Percentiles rank a stretch among this genome's conserved stretches.
phyloP scores from a whole-genome alignment of 2,797 vertebrate genomes.

The Phylloscopus collybita region DNA sequence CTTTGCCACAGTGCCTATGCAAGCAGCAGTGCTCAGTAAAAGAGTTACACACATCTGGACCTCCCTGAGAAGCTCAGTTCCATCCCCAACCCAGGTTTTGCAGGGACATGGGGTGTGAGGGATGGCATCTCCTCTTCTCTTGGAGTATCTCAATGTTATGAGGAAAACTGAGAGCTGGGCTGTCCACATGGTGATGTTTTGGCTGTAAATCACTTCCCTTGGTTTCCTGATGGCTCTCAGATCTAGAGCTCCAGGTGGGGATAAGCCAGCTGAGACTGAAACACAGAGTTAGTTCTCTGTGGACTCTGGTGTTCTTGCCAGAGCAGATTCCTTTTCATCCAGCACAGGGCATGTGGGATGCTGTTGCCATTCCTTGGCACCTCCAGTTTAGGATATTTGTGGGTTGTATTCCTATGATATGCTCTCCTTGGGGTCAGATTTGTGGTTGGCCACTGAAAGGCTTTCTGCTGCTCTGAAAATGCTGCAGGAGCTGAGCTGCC shows the following conservation, averaged over 20 bases:
- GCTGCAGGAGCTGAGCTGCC: not conserved
- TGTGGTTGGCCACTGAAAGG: not conserved
- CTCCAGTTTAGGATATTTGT: not conserved
- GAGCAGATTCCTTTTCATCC: not conserved
- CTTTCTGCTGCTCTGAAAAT: not conserved
- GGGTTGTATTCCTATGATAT: rapidly evolving
- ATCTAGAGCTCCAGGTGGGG: not conserved
- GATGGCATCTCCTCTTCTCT: not conserved
- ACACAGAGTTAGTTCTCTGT: not conserved
- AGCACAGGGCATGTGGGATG: rapidly evolving
- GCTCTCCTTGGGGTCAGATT: not conserved
- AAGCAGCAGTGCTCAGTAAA: not conserved
- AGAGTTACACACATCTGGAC: not conserved
- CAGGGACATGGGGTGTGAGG: not conserved
- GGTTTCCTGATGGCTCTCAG: not conserved
- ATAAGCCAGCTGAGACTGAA: not conserved
- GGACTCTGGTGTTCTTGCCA: not conserved
- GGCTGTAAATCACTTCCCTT: not conserved
- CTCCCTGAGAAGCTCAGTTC: not conserved
- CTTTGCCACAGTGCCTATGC: not conserved
- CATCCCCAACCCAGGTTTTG: not conserved
- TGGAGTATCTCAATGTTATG: not conserved
- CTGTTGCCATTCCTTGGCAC: not conserved
- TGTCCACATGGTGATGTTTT: not conserved
- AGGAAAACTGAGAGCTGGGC: not conserved